Evolutionary conservation across 2,113 vertebrate genomes (phyloP), one percentile per base, ranked within the genome.

Genomic region (Ceyx margarethae): DNA sequence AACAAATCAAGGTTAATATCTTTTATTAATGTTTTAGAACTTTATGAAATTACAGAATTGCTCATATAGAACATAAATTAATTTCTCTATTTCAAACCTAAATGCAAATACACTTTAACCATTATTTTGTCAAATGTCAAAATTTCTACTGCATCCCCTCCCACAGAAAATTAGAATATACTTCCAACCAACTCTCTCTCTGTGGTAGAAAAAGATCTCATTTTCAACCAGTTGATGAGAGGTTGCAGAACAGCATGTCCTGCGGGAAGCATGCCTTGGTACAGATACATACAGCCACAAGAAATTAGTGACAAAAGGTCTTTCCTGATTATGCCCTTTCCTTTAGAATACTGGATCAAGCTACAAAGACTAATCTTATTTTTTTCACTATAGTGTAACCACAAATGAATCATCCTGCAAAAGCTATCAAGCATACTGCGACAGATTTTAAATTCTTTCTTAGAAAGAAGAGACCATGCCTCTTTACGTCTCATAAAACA

Each of bases 281-380:
- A 65, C 8, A 35, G 25, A 17, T 2, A 33, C 5, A 33, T 8
- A 8, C 4, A n/a, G 28, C 48, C 2, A 1, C 0, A 3, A 58
- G 28, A 86, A 93, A 53, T 75, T 2, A 53, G 33, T 15, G 5
- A 86, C 28, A 68, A 48, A 85, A 83, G 25, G 23, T 42, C 54
- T 31, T 61, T 29, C 51, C 21, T 64, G 23, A 28, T 17, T 29
- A 71, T 8, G n/a, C 12, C 11, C 9, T 31, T 51, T 3, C 28
- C 1, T 0, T 53, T 33, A 85, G 57, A 17, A 76, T 48, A 45
- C 11, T 25, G 19, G 11, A 85, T 25, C 43, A 33, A 82, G 21
- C 48, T 54, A 37, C 51, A 57, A 62, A 66, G 21, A 42, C 19
- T 17, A 28, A 60, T 8, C 25, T 46, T 65, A 60, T 7, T 28